phyloP scores from a whole-genome alignment of 1,140 invertebrate genomes.

The Halictus rubicundus region DNA sequence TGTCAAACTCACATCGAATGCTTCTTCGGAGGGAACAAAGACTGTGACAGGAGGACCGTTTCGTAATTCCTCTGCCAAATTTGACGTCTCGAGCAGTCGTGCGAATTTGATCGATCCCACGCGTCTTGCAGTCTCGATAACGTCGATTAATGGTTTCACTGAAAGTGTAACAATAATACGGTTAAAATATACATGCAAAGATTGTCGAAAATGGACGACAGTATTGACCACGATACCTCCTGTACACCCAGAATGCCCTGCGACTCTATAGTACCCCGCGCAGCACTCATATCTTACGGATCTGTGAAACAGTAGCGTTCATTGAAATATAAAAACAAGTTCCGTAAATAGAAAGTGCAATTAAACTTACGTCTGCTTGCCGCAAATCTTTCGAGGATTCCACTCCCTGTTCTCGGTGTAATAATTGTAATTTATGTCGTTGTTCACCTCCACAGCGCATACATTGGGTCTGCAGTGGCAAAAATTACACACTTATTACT shows the following conservation, averaged over 20 bases:
- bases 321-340: neutral
- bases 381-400: slow-evolving; percentile 78
- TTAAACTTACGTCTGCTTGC: slow-evolving; percentile 77
- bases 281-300: slow-evolving; percentile 26
- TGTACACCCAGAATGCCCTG: neutral
- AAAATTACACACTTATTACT: neutral
- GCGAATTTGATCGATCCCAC: slow-evolving; percentile 16
- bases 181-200: no score
- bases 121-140: slow-evolving; percentile 4
- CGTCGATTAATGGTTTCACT: slow-evolving; percentile 23
- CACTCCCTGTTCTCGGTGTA: slow-evolving; percentile 81
- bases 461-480: slow-evolving; percentile 77
- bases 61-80: neutral
- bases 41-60: neutral
- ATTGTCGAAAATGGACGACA: no score
- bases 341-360: neutral
- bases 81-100: slow-evolving; percentile 7
- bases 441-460: slow-evolving; percentile 80
- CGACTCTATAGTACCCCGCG: slow-evolving; percentile 18
- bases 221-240: slow-evolving; percentile 7
- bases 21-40: slow-evolving; percentile 11
- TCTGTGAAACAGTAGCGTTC: neutral
- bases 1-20: slow-evolving; percentile 5
- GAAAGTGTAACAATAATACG: neutral
- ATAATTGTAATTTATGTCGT: slow-evolving; percentile 75